phyloP scores from a whole-genome alignment of 2,888 invertebrate species.

The Zygogramma bicolorata region DNA sequence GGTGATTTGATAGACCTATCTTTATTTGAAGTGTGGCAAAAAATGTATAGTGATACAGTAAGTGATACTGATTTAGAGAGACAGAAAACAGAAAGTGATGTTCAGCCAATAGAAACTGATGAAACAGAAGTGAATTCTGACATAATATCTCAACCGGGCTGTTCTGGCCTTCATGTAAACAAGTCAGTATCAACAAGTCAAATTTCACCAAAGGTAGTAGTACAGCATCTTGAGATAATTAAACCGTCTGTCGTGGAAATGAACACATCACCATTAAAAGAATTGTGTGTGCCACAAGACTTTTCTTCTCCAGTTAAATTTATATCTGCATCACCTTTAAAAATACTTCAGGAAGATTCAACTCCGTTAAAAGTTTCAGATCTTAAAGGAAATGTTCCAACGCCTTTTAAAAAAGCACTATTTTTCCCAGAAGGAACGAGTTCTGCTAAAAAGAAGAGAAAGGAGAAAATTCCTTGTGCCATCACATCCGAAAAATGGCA shows the following conservation, averaged over 20 bases:
- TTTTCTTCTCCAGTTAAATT: neutral
- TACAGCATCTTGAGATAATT: neutral
- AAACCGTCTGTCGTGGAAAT: neutral
- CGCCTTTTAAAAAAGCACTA: too few relatives aligned
- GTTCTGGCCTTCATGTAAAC: neutral
- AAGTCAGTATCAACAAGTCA: neutral
- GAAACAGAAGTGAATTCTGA: neutral
- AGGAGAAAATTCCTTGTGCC: too few relatives aligned
- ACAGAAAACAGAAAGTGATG: too few relatives aligned
- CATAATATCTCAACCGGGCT: neutral
- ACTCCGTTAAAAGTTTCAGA: too few relatives aligned
- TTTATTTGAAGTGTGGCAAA: neutral
- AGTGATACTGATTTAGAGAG: too few relatives aligned
- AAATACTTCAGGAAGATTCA: too few relatives aligned
- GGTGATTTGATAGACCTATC: neutral
- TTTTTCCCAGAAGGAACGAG: too few relatives aligned
- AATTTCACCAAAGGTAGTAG: neutral
- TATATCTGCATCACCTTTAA: neutral
- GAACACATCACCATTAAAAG: neutral
- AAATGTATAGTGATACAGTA: too few relatives aligned
- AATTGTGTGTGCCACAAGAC: neutral
- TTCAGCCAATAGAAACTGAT: too few relatives aligned
- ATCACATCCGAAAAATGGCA: too few relatives aligned
- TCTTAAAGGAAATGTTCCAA: too few relatives aligned
- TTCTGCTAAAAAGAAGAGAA: too few relatives aligned